These are phyloP conservation scores for Marisa cornuarietis DNA, from an alignment of 1,140 invertebrate genomes.

Conservation along the genomic window DNA sequence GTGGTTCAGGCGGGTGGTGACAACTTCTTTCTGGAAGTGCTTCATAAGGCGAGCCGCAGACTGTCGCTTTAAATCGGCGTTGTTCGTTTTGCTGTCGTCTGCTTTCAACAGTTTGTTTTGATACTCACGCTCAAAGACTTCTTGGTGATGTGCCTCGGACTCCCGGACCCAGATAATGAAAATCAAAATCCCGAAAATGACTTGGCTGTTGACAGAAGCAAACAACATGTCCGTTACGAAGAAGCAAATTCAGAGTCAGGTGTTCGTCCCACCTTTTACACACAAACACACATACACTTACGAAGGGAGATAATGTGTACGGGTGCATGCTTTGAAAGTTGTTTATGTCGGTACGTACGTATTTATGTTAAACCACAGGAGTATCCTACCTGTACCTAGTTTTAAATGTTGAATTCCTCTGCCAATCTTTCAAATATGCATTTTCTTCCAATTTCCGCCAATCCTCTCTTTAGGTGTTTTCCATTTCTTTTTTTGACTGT, in stretches of 20 bases:
- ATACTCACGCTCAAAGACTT: slow-evolving; percentile 11
- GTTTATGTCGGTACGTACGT: no score
- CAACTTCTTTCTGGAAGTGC: slow-evolving; percentile 13
- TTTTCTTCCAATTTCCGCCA: no score
- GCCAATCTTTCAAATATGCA: no score
- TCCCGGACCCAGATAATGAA: slow-evolving; percentile 30
- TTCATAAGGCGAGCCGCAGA: not conserved
- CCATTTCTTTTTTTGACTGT: not conserved
- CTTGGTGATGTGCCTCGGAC: slow-evolving; percentile 13
- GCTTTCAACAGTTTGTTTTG: not conserved
- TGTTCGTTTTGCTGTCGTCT: no score
- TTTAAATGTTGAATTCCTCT: no score
- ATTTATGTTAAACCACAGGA: no score
- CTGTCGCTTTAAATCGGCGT: not conserved
- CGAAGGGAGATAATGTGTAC: no score
- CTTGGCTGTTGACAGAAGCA: slow-evolving; percentile 5
- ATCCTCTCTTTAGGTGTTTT: not conserved
- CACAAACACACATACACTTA: no score
- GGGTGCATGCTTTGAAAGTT: no score
- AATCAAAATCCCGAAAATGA: slow-evolving; percentile 27
- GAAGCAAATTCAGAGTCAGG: no score
- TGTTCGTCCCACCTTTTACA: no score
- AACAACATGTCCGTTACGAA: not conserved
- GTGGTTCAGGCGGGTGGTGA: slow-evolving; percentile 69
- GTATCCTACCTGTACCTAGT: no score